A percentile compares a stretch with the other conserved stretches of the same genome.
Conservation (phyloP, 2,113 vertebrate genomes). For the Poecile atricapillus region DNA sequence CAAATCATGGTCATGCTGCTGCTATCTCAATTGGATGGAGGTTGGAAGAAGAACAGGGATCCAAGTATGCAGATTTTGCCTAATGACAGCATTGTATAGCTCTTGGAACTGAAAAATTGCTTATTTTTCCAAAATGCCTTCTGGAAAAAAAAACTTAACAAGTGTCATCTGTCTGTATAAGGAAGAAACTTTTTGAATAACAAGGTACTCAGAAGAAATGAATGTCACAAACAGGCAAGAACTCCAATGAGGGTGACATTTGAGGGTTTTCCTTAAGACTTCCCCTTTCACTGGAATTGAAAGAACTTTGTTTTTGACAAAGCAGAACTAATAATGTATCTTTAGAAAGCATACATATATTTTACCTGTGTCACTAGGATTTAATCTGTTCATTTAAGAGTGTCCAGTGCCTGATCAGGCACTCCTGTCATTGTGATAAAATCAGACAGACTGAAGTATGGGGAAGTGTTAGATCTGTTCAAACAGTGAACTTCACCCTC, state of each 20-base stretch:
- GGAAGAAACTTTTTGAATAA: neutral
- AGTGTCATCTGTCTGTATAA: neutral
- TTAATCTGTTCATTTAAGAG: neutral
- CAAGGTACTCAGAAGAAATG: neutral
- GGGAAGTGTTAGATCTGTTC: neutral
- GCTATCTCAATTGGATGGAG: neutral
- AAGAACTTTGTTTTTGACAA: neutral
- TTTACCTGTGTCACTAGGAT: neutral
- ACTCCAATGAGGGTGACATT: neutral
- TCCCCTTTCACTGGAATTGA: neutral
- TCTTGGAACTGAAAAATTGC: neutral
- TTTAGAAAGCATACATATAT: neutral
- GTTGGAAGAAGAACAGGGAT: neutral
- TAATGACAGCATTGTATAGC: neutral
- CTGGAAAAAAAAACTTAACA: neutral
- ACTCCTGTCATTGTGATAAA: neutral
- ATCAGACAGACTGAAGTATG: neutral
- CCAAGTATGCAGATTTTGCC: neutral
- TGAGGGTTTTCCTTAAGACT: neutral
- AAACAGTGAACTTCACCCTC: neutral
- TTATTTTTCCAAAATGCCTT: neutral
- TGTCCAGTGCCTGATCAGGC: neutral
- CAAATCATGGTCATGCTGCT: neutral
- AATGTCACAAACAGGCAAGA: neutral
- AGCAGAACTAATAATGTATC: neutral